Evolutionary conservation across 2,113 vertebrate genomes (phyloP), one percentile per base, ranked within the genome.

Genomic region (Eulemur rufifrons): DNA sequence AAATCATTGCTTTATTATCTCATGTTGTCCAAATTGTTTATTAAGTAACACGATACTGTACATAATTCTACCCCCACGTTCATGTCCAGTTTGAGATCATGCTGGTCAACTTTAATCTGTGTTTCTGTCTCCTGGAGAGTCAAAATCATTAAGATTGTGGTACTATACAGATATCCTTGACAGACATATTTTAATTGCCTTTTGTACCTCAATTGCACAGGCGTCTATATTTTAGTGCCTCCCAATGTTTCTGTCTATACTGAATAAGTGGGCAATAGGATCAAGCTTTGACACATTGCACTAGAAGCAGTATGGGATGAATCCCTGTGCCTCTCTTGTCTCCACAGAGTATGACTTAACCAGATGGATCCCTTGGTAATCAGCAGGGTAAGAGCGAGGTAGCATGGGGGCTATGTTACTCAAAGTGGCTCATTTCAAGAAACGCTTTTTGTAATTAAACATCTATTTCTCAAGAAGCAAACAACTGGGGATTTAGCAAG

Each of bases 371-470:
- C 29, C 27, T 61, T 86, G 71, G 42, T 63, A 69, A 93, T 82
- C 10, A 66, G 4, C 32, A 90, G 66, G 45, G 25, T 50, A 81
- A 94, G 56, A 95, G n/a, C 88, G 13, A 27, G 32, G 56, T 23
- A 74, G 68, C 3, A 34, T 17, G 34, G 37, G 56, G 47, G 20
- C 39, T 80, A 20, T n/a, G 27, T 73, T 76, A 86, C 15, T 47
- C 23, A 91, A 50, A 94, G 63, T 21, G 54, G 69, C 77, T 76
- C 47, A 88, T 61, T 52, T 89, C 45, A 91, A 93, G 42, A 80
- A 93, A 73, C 77, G 6, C n/a, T 69, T 95, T 95, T 93, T 91
- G 63, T 92, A 37, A 85, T 96, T 91, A 95, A 96, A 88, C 21
- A 66, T 11, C 47, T 59, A 20, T 76, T 29, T 86, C 59, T 97